Percentiles rank a stretch among this genome's conserved stretches.
Conservation (phyloP, 2,113 vertebrate species). For the Morone saxatilis region DNA sequence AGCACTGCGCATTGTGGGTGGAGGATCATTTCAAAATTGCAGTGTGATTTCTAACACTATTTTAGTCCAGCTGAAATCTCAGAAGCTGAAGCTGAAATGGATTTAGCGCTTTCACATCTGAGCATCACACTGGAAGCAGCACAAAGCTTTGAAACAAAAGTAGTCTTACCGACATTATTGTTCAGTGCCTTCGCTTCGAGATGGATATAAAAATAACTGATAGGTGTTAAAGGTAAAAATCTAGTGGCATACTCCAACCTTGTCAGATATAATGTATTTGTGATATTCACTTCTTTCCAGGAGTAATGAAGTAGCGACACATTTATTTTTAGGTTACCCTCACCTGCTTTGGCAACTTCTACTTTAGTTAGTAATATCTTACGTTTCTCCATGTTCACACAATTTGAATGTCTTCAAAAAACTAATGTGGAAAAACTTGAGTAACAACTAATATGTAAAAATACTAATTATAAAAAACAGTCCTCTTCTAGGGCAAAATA, state of each 20-base stretch:
- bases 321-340: constrained; percentile 51
- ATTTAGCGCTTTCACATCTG: too few relatives aligned
- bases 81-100: constrained; percentile 4
- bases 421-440: background rate
- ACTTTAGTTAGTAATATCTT: constrained; percentile 27
- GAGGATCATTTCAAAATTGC: constrained; percentile 41
- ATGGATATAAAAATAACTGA: constrained; percentile 47
- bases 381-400: background rate
- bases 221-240: constrained; percentile 24
- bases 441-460: background rate
- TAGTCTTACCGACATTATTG: background rate
- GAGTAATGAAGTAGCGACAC: constrained; percentile 20
- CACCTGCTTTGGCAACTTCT: constrained; percentile 30
- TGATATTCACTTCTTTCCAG: constrained; percentile 34
- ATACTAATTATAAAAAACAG: constrained; percentile 4
- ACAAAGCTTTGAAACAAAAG: background rate
- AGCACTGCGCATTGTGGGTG: constrained; percentile 22
- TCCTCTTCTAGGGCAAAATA: background rate
- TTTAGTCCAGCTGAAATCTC: constrained; percentile 27
- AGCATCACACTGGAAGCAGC: background rate
- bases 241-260: background rate
- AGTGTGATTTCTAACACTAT: constrained; percentile 19
- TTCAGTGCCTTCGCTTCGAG: background rate
- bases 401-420: background rate
- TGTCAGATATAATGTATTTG: constrained; percentile 21